Evolutionary conservation across 1,140 invertebrate species (phyloP).

Genomic region (Philaenus spumarius): DNA sequence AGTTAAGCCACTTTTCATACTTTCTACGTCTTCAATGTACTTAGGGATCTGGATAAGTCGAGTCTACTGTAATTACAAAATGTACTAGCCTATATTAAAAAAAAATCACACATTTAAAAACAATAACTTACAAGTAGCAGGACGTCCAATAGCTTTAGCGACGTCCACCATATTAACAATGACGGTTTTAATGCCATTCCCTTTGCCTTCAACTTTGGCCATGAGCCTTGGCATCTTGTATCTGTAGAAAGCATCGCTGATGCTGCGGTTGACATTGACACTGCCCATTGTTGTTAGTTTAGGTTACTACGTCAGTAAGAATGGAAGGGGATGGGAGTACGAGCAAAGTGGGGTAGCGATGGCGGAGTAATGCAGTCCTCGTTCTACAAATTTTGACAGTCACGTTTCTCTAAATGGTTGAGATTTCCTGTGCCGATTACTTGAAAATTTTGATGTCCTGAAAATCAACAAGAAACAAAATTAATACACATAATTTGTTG

Average conservation of each 20-base stretch:
- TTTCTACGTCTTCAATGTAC: too few relatives aligned
- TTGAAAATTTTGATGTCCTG: conserved; percentile 92
- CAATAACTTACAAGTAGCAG: conserved; percentile 90
- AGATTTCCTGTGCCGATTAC: conserved; percentile 91
- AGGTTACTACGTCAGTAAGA: neutral
- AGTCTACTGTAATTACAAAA: too few relatives aligned
- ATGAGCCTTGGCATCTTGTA: conserved; percentile 99
- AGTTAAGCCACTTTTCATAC: too few relatives aligned
- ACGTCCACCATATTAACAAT: conserved; percentile 99
- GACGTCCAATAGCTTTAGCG: conserved; percentile 93
- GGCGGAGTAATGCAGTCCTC: conserved; percentile 29
- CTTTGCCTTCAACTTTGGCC: conserved; percentile 96
- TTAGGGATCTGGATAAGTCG: too few relatives aligned
- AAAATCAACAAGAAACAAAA: conserved; percentile 26
- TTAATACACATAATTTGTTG: too few relatives aligned
- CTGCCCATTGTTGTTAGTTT: conserved; percentile 58
- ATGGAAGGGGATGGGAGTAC: conserved; percentile 20
- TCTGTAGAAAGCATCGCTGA: conserved; percentile 98
- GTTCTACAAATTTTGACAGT: conserved; percentile 30
- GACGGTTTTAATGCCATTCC: conserved; percentile 99
- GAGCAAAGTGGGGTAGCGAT: conserved; percentile 41
- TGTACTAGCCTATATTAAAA: too few relatives aligned
- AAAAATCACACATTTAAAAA: too few relatives aligned
- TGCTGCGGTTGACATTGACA: conserved; percentile 93
- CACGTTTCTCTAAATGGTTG: conserved; percentile 85